phyloP scores from a whole-genome alignment of 2,888 invertebrate species.

The Pemphredon lugubris region DNA sequence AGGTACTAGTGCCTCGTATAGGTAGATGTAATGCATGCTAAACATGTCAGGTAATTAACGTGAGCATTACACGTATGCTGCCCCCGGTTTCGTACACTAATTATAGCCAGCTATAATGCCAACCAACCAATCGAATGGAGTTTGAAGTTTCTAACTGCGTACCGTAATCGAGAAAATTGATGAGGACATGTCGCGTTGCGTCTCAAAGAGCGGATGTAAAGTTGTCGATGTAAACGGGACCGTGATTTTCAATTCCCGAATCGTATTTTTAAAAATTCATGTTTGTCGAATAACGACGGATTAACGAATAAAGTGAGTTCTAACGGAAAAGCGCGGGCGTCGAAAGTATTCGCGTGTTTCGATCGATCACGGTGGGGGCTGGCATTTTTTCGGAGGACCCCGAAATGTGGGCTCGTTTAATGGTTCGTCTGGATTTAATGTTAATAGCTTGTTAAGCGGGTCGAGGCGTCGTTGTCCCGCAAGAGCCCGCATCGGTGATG shows the following conservation, averaged over 20 bases:
- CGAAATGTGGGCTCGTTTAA: constrained; percentile 53
- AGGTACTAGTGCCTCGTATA: constrained; percentile 53
- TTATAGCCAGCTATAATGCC: constrained; percentile 53
- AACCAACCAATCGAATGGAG: constrained; percentile 42
- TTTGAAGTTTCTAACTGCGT: constrained; percentile 42
- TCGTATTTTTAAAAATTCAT: too few relatives aligned
- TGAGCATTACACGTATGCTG: constrained; percentile 68
- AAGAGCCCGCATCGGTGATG: constrained; percentile 59
- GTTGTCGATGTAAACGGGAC: too few relatives aligned
- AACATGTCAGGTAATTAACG: constrained; percentile 75
- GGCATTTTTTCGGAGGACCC: too few relatives aligned
- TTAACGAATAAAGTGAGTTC: too few relatives aligned
- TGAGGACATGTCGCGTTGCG: background rate
- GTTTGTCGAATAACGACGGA: too few relatives aligned
- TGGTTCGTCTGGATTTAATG: constrained; percentile 45
- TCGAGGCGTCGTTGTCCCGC: constrained; percentile 36
- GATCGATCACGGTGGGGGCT: too few relatives aligned
- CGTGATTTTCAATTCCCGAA: too few relatives aligned
- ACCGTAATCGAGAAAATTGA: constrained; percentile 22
- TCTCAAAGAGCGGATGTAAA: too few relatives aligned
- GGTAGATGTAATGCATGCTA: constrained; percentile 75
- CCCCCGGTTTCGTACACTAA: constrained; percentile 57
- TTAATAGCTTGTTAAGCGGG: constrained; percentile 60
- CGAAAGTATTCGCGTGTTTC: too few relatives aligned
- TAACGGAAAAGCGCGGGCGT: too few relatives aligned